Percentiles rank a stretch among this genome's conserved stretches.
Evolutionary conservation across 2,797 vertebrate species (phyloP).

Genomic region (Pachyuromys duprasi): DNA sequence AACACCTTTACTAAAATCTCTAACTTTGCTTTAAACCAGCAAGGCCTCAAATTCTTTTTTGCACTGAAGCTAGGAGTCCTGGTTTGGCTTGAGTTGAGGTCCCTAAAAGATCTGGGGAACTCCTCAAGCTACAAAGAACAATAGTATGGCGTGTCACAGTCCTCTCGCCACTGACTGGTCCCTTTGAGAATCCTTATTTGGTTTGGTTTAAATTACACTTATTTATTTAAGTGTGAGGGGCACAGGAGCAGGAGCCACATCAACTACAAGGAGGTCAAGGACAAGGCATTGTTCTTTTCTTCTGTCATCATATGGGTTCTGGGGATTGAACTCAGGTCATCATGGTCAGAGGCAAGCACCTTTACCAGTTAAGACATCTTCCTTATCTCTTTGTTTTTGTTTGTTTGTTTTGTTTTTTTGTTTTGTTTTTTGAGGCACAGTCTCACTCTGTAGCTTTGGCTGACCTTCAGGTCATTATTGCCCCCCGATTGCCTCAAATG

Average conservation of each 20-base stretch:
- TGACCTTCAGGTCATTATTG: too few species aligned
- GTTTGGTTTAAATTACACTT: neutral
- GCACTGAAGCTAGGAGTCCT: neutral
- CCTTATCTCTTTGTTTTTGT: too few species aligned
- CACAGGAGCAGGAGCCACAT: neutral
- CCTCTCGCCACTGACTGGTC: neutral
- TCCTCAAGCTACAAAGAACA: neutral
- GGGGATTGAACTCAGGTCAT: neutral
- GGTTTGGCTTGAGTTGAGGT: neutral
- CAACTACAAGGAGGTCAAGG: neutral
- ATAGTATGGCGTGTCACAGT: neutral
- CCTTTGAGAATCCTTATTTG: neutral
- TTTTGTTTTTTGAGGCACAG: too few species aligned
- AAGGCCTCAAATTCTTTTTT: neutral
- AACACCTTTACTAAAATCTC: neutral
- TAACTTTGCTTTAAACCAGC: neutral
- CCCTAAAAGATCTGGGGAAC: neutral
- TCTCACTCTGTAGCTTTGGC: too few species aligned
- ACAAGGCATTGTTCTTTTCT: neutral
- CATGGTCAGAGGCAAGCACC: too few species aligned
- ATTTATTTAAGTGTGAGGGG: neutral
- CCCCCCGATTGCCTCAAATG: too few species aligned
- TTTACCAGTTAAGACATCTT: too few species aligned
- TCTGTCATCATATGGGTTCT: neutral
- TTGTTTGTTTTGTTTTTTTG: too few species aligned